Evolutionary conservation across 2,888 invertebrate species (phyloP).

Genomic region (Rhorus exstirpatorius): DNA sequence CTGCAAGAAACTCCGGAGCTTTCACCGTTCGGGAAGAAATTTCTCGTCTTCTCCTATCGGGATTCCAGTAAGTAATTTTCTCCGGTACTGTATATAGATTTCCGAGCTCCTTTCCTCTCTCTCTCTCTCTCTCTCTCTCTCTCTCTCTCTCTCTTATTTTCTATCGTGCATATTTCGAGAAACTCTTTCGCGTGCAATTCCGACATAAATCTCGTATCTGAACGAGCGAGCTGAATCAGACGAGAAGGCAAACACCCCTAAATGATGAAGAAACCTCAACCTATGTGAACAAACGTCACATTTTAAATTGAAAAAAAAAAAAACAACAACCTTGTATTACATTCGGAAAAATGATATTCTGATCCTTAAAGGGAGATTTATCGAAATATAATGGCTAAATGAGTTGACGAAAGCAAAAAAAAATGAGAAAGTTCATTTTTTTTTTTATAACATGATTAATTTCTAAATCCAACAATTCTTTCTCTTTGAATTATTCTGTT

Average conservation of each 20-base stretch:
- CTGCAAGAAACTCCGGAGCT: slow-evolving; percentile 53
- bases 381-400: no score
- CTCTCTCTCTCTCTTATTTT: slow-evolving; percentile 19
- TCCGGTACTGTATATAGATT: slow-evolving; percentile 46
- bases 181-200: slow-evolving; percentile 50
- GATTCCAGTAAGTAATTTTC: slow-evolving; percentile 72
- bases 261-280: slow-evolving; percentile 19
- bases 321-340: no score
- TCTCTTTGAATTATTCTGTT: no score
- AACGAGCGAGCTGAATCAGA: slow-evolving; percentile 27
- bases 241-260: slow-evolving; percentile 1
- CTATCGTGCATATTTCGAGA: neutral
- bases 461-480: no score
- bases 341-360: no score
- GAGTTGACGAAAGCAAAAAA: no score
- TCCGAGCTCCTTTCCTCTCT: neutral
- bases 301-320: no score
- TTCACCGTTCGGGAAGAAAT: slow-evolving; percentile 69
- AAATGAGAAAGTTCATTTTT: no score
- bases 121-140: slow-evolving; percentile 1
- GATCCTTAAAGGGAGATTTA: no score
- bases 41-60: slow-evolving; percentile 68
- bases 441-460: no score
- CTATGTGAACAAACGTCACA: no score
- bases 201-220: slow-evolving; percentile 52